Percentiles rank a stretch among this genome's conserved stretches.
Evolutionary conservation across 2,888 invertebrate species (phyloP).

Genomic region (Schrankia costaestrigalis): DNA sequence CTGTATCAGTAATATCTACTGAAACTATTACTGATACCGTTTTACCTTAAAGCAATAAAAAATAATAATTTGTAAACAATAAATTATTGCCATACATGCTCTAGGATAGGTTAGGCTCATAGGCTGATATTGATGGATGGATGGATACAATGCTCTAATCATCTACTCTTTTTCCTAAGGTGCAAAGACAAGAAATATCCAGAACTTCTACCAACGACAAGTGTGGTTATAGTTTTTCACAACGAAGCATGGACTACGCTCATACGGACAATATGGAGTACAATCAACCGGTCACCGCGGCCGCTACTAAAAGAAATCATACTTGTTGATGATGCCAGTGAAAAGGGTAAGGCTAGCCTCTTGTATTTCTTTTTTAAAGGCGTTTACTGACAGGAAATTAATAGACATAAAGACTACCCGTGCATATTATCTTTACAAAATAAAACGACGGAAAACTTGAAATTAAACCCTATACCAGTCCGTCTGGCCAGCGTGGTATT

Average conservation of each 20-base stretch:
- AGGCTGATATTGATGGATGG: too few species aligned
- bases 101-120: too few species aligned
- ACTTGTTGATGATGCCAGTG: slow-evolving; percentile 98
- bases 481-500: too few species aligned
- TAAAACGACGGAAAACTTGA: too few species aligned
- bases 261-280: slow-evolving; percentile 97
- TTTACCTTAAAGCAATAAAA: too few species aligned
- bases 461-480: too few species aligned
- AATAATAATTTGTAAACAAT: too few species aligned
- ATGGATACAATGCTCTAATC: background rate
- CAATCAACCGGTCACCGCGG: slow-evolving; percentile 95
- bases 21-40: background rate
- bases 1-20: background rate
- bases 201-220: slow-evolving; percentile 92
- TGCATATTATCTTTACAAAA: too few species aligned
- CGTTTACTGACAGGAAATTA: background rate
- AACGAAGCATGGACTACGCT: slow-evolving; percentile 99
- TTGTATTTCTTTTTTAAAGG: background rate
- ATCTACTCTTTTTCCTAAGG: slow-evolving; percentile 70
- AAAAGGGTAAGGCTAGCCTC: slow-evolving; percentile 83
- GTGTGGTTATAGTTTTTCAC: slow-evolving; percentile 99
- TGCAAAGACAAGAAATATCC: slow-evolving; percentile 91
- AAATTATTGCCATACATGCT: too few species aligned
- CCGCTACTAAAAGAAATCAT: slow-evolving; percentile 95
- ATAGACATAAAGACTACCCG: background rate